Conservation (phyloP, 2,797 vertebrate genomes). For the Liasis olivaceus region DNA sequence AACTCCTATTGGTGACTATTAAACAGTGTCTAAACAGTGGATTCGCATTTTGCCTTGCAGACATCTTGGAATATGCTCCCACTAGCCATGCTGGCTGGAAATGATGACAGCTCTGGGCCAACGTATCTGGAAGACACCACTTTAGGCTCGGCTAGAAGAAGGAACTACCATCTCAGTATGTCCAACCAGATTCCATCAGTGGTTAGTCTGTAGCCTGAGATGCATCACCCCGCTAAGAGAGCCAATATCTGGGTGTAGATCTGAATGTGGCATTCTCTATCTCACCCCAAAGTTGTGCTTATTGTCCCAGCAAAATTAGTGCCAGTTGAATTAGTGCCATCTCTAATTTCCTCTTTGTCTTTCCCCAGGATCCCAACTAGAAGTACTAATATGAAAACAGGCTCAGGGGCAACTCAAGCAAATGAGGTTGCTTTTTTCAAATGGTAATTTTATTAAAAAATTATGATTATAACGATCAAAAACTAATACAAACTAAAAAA, state of each 20-base stretch:
- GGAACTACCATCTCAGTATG: no score
- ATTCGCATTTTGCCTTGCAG: background rate
- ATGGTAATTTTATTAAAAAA: no score
- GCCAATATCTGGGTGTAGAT: background rate
- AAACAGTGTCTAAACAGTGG: background rate
- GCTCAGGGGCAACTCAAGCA: background rate
- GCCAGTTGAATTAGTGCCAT: background rate
- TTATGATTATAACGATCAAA: no score
- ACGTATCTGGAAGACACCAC: no score
- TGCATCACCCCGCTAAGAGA: background rate
- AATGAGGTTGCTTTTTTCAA: no score
- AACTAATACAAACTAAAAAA: no score
- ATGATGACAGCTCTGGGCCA: no score
- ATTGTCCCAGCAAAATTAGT: background rate
- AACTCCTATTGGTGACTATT: background rate
- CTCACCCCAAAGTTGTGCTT: background rate
- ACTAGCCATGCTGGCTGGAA: no score
- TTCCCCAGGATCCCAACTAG: background rate
- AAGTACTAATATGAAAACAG: background rate
- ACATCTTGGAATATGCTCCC: no score
- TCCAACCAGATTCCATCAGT: no score
- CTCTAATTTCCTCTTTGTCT: background rate
- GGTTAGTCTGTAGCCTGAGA: background rate
- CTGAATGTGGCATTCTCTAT: background rate
- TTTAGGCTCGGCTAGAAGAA: background rate